phyloP scores from a whole-genome alignment of 2,113 vertebrate genomes.

The Cyphomyrus discorhynchus region DNA sequence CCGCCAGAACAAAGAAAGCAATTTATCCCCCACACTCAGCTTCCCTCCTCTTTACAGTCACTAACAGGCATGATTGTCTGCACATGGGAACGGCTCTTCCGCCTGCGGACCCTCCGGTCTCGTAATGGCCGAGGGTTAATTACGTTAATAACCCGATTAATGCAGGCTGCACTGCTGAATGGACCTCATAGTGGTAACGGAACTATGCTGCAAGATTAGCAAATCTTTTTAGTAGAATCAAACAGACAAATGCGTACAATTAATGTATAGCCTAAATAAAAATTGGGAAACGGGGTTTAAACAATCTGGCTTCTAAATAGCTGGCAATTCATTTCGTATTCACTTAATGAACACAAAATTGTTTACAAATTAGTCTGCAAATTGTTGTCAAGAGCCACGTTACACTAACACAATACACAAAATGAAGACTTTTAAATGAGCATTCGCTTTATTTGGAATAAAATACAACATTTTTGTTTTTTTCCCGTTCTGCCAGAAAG shows the following conservation, averaged over 20 bases:
- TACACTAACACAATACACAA: constrained; percentile 9
- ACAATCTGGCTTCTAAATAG: not conserved
- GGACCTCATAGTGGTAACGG: not conserved
- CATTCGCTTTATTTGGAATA: not conserved
- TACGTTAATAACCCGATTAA: not conserved
- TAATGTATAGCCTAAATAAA: not conserved
- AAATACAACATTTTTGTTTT: not conserved
- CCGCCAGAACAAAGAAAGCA: not conserved
- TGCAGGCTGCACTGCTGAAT: not conserved
- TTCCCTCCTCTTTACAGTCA: not conserved
- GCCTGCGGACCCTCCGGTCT: not conserved
- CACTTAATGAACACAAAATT: not conserved
- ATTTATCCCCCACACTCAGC: not conserved
- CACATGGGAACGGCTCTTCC: not conserved
- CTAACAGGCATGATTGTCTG: not conserved
- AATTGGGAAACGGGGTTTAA: not conserved
- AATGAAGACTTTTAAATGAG: not conserved
- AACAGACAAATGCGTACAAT: not conserved
- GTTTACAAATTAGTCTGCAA: not conserved
- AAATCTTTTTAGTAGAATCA: not conserved
- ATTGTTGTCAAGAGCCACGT: not conserved
- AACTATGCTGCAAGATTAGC: not conserved
- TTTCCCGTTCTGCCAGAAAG: not conserved
- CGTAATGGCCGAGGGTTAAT: not conserved
- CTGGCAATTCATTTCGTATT: not conserved